Percentiles rank a stretch among this genome's conserved stretches.
Conservation (phyloP, 1,140 invertebrate genomes). For the Popillia japonica region DNA sequence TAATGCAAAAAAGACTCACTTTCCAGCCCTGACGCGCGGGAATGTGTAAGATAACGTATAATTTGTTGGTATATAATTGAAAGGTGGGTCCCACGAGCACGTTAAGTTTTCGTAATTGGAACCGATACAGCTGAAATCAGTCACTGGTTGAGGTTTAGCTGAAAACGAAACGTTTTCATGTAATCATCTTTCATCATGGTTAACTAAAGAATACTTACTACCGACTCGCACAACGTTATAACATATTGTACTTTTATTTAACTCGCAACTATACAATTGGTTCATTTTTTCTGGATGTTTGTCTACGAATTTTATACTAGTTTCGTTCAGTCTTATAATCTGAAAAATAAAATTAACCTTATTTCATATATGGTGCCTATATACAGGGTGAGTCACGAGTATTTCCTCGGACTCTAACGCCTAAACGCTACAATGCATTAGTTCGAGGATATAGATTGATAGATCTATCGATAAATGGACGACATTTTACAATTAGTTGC, state of each 20-base stretch:
- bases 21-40: neutral
- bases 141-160: constrained; percentile 65
- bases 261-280: constrained; percentile 3
- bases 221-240: constrained; percentile 48
- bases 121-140: constrained; percentile 72
- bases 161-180: constrained; percentile 40
- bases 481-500: too few relatives aligned
- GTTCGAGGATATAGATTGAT: too few relatives aligned
- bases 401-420: too few relatives aligned
- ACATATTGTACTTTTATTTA: constrained; percentile 38
- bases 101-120: constrained; percentile 72
- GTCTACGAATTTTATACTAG: constrained; percentile 37
- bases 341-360: constrained; percentile 35
- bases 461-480: too few relatives aligned
- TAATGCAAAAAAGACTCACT: neutral
- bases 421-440: too few relatives aligned
- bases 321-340: constrained; percentile 40
- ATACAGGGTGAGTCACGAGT: too few relatives aligned
- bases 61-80: constrained; percentile 43
- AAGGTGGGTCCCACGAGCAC: constrained; percentile 69
- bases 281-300: constrained; percentile 15
- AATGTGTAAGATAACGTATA: constrained; percentile 32
- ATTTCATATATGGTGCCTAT: too few relatives aligned
- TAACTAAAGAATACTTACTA: constrained; percentile 44
- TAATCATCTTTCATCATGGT: neutral